Evolutionary conservation across 64 coral and sea anemone genomes (phyloP), one percentile per base, ranked within the genome.

Genomic region (Actinia tenebrosa): DNA sequence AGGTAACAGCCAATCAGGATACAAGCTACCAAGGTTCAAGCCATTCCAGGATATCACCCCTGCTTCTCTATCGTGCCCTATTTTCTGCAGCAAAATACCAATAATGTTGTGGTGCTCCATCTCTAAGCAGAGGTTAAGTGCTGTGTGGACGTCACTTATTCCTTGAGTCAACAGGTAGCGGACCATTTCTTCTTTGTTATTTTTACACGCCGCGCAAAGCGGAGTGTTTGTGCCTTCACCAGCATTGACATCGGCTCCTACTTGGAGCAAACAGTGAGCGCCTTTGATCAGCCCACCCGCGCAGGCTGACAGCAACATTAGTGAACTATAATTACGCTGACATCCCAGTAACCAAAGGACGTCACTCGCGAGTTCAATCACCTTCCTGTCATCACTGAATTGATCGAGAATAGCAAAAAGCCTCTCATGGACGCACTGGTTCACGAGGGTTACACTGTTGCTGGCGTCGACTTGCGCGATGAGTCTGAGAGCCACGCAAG

Each of bases 241-340:
- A 45, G 86, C 91, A 83, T 99, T 99, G 42, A 99, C 97, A 56
- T 99, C 97, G 52, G 97, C 97, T 44, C 90, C 93, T 16, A 93
- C 71, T 71, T 90, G 91, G 18, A 99, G 85, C 43, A 99, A 85
- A 86, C 93, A 95, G n/a, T 90, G 84, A 1, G 89, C 97, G 52
- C 88, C 91, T 26, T 87, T 86, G 5, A 94, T 17, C 60, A 90
- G 81, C 43, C 97, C 93, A 69, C 72, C 78, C 44, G 93, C 97
- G 83, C 97, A 95, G 4, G 93, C 93, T 22, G 86, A 86, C 15
- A 99, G 58, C 45, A 99, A 27, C 97, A 99, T 99, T 0, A 59
- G 60, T 16, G 91, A 82, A 71, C 92, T 99, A 7, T 92, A 88
- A 37, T 95, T 85, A 15, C 91, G 88, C 16, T 88, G 80, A 88